These are phyloP conservation scores for crab-eating macaque (Macaca fascicularis) DNA, from an alignment of 2,113 vertebrate genomes.

Conservation along the genomic window T2T-MFA8v1.1 NC_088381.1:27206001-27206500, in stretches of 20 bases:
- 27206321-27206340: not conserved
- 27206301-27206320: slow-evolving; percentile 6
- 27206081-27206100: slow-evolving; percentile 94
- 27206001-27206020: slow-evolving; percentile 4
- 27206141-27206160: slow-evolving; percentile 10
- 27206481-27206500: no score
- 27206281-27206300: not conserved
- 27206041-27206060: slow-evolving; percentile 99
- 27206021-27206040: slow-evolving; percentile 92
- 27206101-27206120: slow-evolving; percentile 88
- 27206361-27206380: no score
- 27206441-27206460: no score
- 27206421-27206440: no score
- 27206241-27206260: slow-evolving; percentile 54
- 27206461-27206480: no score
- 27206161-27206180: slow-evolving; percentile 28
- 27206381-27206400: rapidly evolving
- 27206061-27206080: slow-evolving; percentile 97
- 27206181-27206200: slow-evolving; percentile 30
- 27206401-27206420: no score
- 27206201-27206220: slow-evolving; percentile 34
- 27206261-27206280: slow-evolving; percentile 26
- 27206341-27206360: no score
- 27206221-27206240: not conserved
- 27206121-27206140: slow-evolving; percentile 44